Conservation (phyloP, 2,888 invertebrate species). For the Drosophila gaucha region DNA sequence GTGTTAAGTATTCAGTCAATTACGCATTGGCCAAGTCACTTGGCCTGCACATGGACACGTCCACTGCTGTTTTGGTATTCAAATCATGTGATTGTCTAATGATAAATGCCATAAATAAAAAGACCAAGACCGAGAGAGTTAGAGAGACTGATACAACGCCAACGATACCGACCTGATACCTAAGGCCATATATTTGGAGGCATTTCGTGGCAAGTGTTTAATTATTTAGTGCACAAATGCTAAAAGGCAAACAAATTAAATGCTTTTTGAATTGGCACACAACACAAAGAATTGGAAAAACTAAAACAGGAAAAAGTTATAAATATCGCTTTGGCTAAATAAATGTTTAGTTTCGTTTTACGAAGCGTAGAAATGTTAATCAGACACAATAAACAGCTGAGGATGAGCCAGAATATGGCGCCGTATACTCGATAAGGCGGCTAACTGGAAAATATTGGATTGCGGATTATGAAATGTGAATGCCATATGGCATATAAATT, state of each 20-base stretch:
- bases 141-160: slow-evolving; percentile 7
- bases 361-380: slow-evolving; percentile 28
- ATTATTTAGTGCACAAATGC: slow-evolving; percentile 61
- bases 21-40: slow-evolving; percentile 37
- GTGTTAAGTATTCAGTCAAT: slow-evolving; percentile 34
- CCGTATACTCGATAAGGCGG: slow-evolving; percentile 9
- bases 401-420: slow-evolving; percentile 13
- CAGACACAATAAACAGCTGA: slow-evolving; percentile 27
- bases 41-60: slow-evolving; percentile 47
- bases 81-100: slow-evolving; percentile 63
- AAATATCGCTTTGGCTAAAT: slow-evolving; percentile 14
- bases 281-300: slow-evolving; percentile 13
- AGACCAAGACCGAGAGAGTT: slow-evolving; percentile 32
- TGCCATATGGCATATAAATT: slow-evolving; percentile 14
- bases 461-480: slow-evolving; percentile 11
- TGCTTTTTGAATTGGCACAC: slow-evolving; percentile 31
- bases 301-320: slow-evolving; percentile 18
- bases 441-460: slow-evolving; percentile 12
- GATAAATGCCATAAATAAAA: slow-evolving; percentile 60
- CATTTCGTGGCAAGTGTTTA: slow-evolving; percentile 25
- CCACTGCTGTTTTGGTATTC: slow-evolving; percentile 56
- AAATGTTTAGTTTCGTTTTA: slow-evolving; percentile 11
- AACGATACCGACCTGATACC: slow-evolving; percentile 14
- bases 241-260: slow-evolving; percentile 48
- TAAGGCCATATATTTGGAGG: slow-evolving; percentile 24